Conservation (phyloP, 1,140 invertebrate genomes). For the Neodiprion fabricii region DNA sequence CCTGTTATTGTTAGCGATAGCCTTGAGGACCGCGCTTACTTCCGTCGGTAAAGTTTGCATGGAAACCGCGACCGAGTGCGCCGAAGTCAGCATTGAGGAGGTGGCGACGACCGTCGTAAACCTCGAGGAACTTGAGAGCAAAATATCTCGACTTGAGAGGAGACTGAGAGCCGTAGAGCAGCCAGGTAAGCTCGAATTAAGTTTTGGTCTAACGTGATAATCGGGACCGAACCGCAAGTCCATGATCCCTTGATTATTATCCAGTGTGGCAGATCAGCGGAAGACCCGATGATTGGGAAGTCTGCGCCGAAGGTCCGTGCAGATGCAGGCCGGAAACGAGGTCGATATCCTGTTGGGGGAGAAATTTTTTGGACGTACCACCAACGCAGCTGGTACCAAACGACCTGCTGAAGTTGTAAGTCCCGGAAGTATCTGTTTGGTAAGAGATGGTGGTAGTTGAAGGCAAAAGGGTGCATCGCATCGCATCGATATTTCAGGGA, state of each 20-base stretch:
- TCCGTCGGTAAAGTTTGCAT: conserved; percentile 20
- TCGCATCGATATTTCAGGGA: conserved; percentile 66
- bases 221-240: too few species aligned
- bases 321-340: conserved; percentile 71
- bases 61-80: conserved; percentile 22
- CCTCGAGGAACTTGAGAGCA: conserved; percentile 44
- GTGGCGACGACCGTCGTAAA: background rate
- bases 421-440: conserved; percentile 23
- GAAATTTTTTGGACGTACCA: conserved; percentile 68
- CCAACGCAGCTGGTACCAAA: conserved; percentile 72
- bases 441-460: conserved; percentile 2
- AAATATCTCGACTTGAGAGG: conserved; percentile 65
- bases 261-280: conserved; percentile 73
- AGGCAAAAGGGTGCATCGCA: conserved; percentile 7
- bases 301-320: conserved; percentile 74
- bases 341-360: conserved; percentile 76
- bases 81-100: background rate
- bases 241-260: conserved; percentile 21
- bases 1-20: background rate
- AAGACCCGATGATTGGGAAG: conserved; percentile 70
- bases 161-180: conserved; percentile 76
- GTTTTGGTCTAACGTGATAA: conserved; percentile 2
- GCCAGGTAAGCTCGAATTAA: conserved; percentile 60
- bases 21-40: background rate
- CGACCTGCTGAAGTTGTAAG: conserved; percentile 73